phyloP scores from a whole-genome alignment of 2,113 vertebrate genomes.

The Talpa occidentalis region DNA sequence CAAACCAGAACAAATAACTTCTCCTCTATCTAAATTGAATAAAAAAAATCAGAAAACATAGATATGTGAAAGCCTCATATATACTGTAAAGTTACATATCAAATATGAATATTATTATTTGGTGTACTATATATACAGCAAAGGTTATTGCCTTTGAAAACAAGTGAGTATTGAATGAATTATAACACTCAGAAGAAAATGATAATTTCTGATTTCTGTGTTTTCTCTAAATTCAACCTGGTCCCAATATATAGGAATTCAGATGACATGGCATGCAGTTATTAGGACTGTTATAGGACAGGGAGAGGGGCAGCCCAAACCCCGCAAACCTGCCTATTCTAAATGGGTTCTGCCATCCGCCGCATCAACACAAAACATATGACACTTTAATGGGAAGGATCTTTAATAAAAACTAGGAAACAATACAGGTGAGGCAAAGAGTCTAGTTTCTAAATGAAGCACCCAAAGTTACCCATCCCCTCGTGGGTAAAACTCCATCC shows the following conservation, averaged over 20 bases:
- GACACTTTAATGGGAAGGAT: too few species aligned
- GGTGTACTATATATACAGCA: not conserved
- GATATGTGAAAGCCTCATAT: not conserved
- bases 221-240: not conserved
- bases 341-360: too few species aligned
- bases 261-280: not conserved
- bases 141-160: slow-evolving; percentile 27
- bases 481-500: too few species aligned
- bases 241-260: not conserved
- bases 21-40: not conserved
- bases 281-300: too few species aligned
- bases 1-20: not conserved
- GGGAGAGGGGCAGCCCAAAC: too few species aligned
- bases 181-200: slow-evolving; percentile 14
- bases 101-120: not conserved
- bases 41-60: not conserved
- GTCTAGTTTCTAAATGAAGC: too few species aligned
- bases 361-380: too few species aligned
- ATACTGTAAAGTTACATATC: not conserved
- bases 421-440: too few species aligned
- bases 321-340: too few species aligned
- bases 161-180: not conserved
- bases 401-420: too few species aligned
- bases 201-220: not conserved
- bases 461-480: too few species aligned